Conservation (phyloP, 2,888 invertebrate species). For the Lycia hirtaria region DNA sequence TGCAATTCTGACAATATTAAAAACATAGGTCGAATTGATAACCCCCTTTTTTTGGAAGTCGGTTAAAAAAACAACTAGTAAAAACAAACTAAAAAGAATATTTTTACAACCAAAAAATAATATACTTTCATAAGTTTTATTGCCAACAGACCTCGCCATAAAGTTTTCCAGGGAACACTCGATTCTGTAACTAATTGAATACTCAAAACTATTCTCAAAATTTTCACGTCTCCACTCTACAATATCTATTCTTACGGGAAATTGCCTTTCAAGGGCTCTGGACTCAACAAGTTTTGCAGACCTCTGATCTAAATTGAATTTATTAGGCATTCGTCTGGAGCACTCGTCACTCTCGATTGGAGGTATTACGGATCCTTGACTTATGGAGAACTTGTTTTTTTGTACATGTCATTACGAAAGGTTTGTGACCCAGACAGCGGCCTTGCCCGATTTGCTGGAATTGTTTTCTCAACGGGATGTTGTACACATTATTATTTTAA, state of each 20-base stretch:
- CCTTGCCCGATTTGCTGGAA: no score
- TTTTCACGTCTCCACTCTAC: slow-evolving; percentile 38
- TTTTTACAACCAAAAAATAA: no score
- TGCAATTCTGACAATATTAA: no score
- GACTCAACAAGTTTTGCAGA: slow-evolving; percentile 38
- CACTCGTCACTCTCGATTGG: not conserved
- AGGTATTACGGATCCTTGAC: slow-evolving; percentile 10
- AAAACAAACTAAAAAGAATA: no score
- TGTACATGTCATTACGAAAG: not conserved
- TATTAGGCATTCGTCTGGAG: slow-evolving; percentile 25
- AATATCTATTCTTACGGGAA: slow-evolving; percentile 37
- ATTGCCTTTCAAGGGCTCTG: slow-evolving; percentile 39
- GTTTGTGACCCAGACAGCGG: not conserved
- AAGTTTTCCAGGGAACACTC: slow-evolving; percentile 8
- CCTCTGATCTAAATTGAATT: slow-evolving; percentile 32
- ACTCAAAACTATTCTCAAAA: slow-evolving; percentile 27
- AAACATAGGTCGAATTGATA: no score
- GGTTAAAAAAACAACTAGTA: not conserved
- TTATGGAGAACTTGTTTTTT: not conserved
- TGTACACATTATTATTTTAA: no score
- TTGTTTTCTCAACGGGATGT: no score
- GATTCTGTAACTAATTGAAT: slow-evolving; percentile 22
- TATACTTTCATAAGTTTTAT: not conserved
- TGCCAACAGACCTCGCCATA: not conserved
- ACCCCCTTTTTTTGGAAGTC: not conserved